Evolutionary conservation across 2,113 vertebrate species (phyloP).

Genomic region (Nestor notabilis): DNA sequence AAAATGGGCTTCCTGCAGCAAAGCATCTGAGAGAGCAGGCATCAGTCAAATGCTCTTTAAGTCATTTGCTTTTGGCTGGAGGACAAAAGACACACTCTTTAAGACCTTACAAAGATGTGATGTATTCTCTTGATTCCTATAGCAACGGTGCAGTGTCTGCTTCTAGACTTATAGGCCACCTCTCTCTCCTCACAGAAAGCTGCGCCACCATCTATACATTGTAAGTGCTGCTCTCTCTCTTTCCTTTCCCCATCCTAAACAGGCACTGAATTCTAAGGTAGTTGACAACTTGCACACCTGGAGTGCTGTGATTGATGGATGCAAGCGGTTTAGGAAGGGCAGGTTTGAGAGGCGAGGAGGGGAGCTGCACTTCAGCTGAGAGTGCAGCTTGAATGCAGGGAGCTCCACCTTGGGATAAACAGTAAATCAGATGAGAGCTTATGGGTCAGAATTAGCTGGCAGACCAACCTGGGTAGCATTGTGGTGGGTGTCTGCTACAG

Average conservation of each 20-base stretch:
- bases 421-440: background rate
- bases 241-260: background rate
- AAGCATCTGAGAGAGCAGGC: background rate
- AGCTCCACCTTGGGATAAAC: background rate
- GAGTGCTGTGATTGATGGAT: background rate
- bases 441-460: background rate
- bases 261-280: background rate
- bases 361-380: background rate
- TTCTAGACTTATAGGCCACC: background rate
- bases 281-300: accelerated
- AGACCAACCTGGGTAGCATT: accelerated
- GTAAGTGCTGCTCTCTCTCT: background rate
- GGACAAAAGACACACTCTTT: background rate
- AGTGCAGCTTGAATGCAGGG: background rate
- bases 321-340: background rate
- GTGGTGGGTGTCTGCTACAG: background rate
- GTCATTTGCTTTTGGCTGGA: background rate
- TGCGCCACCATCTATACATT: accelerated
- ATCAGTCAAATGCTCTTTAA: background rate
- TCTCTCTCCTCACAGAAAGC: background rate
- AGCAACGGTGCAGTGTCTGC: background rate
- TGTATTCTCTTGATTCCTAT: background rate
- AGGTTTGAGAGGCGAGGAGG: background rate
- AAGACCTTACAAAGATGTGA: background rate
- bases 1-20: background rate